Evolutionary conservation across 2,797 vertebrate species (phyloP).

Genomic region (Smutsia temminckii): DNA sequence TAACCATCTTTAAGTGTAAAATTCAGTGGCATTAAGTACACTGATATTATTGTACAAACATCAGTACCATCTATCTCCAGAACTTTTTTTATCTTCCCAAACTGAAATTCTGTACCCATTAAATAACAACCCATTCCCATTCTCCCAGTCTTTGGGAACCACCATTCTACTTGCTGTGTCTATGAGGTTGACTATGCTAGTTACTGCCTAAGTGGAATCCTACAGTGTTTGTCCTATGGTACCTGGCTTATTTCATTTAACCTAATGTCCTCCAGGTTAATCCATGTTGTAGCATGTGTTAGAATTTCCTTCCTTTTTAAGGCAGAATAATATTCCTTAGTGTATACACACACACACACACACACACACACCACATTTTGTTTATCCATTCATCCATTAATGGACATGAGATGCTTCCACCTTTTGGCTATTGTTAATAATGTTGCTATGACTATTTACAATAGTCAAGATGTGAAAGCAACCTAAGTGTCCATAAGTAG

Average conservation of each 20-base stretch:
- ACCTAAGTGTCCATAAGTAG: no score
- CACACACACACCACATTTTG: not conserved
- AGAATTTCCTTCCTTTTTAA: constrained; percentile 16
- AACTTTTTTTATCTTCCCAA: not conserved
- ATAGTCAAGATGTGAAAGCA: no score
- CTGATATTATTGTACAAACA: not conserved
- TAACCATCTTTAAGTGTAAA: not conserved
- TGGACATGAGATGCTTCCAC: not conserved
- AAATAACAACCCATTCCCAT: not conserved
- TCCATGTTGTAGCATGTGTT: not conserved
- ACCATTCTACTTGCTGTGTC: not conserved
- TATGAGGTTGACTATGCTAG: not conserved
- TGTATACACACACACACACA: no score
- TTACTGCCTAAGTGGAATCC: not conserved
- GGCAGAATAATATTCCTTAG: not conserved
- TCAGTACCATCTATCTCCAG: not conserved
- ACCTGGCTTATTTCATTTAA: not conserved
- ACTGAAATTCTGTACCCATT: not conserved
- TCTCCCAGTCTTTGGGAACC: not conserved
- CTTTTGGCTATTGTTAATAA: not conserved
- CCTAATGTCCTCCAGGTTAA: not conserved
- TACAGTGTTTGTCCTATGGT: not conserved
- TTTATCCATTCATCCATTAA: not conserved
- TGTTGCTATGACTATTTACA: not conserved
- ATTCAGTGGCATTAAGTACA: not conserved